These are phyloP conservation scores for Spinus pinus DNA, from an alignment of 2,797 vertebrate genomes.

Conservation along the genomic window DNA sequence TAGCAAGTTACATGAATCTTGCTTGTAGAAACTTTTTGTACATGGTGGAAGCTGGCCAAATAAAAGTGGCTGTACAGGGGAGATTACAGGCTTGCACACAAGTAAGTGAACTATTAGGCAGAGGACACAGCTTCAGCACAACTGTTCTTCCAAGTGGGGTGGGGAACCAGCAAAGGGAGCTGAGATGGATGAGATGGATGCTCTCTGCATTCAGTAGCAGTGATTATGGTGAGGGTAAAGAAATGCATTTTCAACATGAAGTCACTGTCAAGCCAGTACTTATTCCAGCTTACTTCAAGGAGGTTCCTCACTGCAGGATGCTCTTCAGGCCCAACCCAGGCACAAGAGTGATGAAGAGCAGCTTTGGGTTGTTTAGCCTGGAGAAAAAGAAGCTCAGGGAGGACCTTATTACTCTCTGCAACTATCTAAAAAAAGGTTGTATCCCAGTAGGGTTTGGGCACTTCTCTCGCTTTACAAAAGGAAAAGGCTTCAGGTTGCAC, in stretches of 20 bases:
- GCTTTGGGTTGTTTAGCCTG: neutral
- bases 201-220: neutral
- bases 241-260: neutral
- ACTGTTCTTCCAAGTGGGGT: neutral
- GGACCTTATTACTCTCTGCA: neutral
- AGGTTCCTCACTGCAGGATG: neutral
- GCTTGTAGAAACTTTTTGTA: neutral
- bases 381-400: neutral
- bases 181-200: neutral
- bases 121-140: neutral
- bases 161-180: neutral
- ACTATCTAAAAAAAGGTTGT: neutral
- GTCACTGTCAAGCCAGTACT: neutral
- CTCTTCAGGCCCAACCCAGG: neutral
- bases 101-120: neutral
- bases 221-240: neutral
- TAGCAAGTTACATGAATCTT: neutral
- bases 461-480: neutral
- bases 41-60: neutral
- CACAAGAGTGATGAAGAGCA: neutral
- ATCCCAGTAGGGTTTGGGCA: accelerated
- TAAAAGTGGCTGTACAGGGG: neutral
- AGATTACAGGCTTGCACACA: neutral
- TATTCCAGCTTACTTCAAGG: neutral
- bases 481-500: neutral